These are phyloP conservation scores for Battus philenor DNA, from an alignment of 1,140 invertebrate genomes.

Conservation along the genomic window DNA sequence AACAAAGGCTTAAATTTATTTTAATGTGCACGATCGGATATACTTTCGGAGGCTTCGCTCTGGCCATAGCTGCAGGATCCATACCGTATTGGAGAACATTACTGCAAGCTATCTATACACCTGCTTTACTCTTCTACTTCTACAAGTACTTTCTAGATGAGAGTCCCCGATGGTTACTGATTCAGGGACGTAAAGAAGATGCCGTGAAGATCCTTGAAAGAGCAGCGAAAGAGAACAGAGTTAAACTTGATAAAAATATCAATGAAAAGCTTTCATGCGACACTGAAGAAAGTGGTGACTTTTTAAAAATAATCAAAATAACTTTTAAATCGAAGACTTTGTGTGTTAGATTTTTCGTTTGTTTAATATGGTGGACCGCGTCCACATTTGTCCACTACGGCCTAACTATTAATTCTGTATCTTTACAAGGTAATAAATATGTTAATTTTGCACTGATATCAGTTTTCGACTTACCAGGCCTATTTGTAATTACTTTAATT, in stretches of 20 bases:
- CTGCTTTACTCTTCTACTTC: slow-evolving; percentile 36
- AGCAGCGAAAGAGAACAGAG: slow-evolving; percentile 38
- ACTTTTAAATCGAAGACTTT: slow-evolving; percentile 39
- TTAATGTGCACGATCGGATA: slow-evolving; percentile 19
- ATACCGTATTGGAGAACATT: slow-evolving; percentile 49
- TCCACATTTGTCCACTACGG: slow-evolving; percentile 87
- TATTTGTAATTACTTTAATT: slow-evolving; percentile 72
- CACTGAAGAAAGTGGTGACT: slow-evolving; percentile 20
- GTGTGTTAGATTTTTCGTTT: slow-evolving; percentile 67
- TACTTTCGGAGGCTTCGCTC: slow-evolving; percentile 30
- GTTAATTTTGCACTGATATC: slow-evolving; percentile 81
- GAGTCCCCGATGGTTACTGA: slow-evolving; percentile 80
- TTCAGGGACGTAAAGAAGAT: slow-evolving; percentile 64
- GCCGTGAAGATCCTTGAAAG: slow-evolving; percentile 38
- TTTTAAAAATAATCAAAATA: slow-evolving; percentile 16
- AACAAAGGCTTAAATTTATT: slow-evolving; percentile 20
- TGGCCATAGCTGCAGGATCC: slow-evolving; percentile 32
- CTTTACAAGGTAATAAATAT: slow-evolving; percentile 82
- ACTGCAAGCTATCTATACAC: slow-evolving; percentile 38
- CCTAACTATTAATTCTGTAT: slow-evolving; percentile 84
- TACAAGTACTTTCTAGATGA: slow-evolving; percentile 47
- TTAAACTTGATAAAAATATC: slow-evolving; percentile 27
- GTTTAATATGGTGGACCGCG: slow-evolving; percentile 82
- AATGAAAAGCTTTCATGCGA: slow-evolving; percentile 34
- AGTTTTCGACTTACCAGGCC: slow-evolving; percentile 82